Evolutionary conservation across 2,888 invertebrate species (phyloP).

Genomic region (Amphipyra berbera): DNA sequence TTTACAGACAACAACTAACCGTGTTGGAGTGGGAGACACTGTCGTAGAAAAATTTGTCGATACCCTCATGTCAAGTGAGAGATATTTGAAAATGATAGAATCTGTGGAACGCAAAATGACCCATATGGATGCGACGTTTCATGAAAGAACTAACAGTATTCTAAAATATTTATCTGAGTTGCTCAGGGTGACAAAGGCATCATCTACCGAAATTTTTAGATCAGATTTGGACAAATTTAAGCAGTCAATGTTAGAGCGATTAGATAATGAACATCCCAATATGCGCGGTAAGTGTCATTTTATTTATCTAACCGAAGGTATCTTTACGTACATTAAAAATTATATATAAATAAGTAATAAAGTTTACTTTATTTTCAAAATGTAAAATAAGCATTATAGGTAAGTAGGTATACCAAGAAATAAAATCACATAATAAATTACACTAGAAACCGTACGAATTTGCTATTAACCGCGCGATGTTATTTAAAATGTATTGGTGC

Average conservation of each 20-base stretch:
- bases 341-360: no score
- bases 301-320: not conserved
- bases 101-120: conserved; percentile 74
- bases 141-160: conserved; percentile 76
- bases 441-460: no score
- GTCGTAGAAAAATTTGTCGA: conserved; percentile 82
- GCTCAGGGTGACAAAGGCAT: conserved; percentile 54
- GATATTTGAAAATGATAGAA: conserved; percentile 79
- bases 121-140: conserved; percentile 74
- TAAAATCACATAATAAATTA: no score
- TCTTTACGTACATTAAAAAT: no score
- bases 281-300: conserved; percentile 68
- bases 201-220: conserved; percentile 36
- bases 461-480: no score
- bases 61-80: conserved; percentile 78
- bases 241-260: conserved; percentile 53
- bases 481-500: no score
- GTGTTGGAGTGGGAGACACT: conserved; percentile 61
- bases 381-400: no score
- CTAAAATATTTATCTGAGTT: conserved; percentile 78
- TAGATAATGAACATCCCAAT: conserved; percentile 52
- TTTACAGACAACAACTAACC: conserved; percentile 53
- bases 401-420: no score
- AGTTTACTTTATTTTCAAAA: no score
- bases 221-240: conserved; percentile 47